Evolutionary conservation across 53 echinoderm and acorn worm genomes (phyloP).

Genomic region (Pentamera pediparva): DNA sequence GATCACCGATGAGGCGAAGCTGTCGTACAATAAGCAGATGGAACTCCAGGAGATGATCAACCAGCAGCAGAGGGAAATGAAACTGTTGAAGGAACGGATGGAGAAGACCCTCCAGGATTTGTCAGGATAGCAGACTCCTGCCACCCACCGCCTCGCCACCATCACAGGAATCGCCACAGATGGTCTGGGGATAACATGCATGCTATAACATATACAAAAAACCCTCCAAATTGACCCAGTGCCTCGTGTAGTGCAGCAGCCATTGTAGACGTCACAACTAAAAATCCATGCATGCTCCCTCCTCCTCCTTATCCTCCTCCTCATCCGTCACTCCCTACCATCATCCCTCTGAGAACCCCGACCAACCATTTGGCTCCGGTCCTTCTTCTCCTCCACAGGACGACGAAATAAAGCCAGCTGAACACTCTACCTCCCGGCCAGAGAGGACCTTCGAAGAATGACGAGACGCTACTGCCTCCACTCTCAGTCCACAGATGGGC

Average conservation of each 20-base stretch:
- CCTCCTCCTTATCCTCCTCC: constrained; percentile 58
- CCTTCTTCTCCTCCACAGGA: constrained; percentile 72
- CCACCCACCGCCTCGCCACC: constrained; percentile 17
- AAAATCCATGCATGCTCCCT: constrained; percentile 49
- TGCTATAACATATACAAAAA: not conserved
- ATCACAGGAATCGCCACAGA: constrained; percentile 5
- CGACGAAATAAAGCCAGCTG: constrained; percentile 34
- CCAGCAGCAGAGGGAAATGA: constrained; percentile 76
- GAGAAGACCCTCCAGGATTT: constrained; percentile 36
- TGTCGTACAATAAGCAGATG: constrained; percentile 31
- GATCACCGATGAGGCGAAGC: constrained; percentile 54
- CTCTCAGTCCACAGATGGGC: not conserved
- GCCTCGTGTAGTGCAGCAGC: constrained; percentile 65
- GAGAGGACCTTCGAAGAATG: constrained; percentile 32
- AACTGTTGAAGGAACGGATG: constrained; percentile 66
- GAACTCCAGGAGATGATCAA: constrained; percentile 71
- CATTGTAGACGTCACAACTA: constrained; percentile 75
- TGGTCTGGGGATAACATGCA: no score
- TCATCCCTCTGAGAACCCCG: constrained; percentile 47
- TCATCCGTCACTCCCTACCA: no score
- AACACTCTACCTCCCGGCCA: constrained; percentile 41
- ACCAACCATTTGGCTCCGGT: constrained; percentile 57
- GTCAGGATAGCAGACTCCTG: constrained; percentile 4
- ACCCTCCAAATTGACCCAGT: constrained; percentile 48
- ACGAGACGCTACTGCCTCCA: not conserved